Base-by-base conservation (phyloP, 1,140 invertebrate genomes). In the Latrodectus geometricus region DNA sequence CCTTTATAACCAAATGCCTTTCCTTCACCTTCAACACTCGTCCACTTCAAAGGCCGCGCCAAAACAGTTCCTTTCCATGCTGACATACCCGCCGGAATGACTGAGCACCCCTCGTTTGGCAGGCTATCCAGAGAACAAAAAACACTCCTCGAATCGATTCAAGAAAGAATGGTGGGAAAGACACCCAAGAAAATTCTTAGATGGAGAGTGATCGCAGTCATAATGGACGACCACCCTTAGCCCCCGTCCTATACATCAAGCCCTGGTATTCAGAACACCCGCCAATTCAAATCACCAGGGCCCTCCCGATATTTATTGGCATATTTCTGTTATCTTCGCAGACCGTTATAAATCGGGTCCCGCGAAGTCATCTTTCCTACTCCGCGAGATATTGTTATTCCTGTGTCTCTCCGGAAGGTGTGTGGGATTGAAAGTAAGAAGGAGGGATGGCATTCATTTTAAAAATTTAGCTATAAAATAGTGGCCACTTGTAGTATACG, bases 251-350 rank as follows among this genome's bases (percentile, higher is more conserved):
- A 83, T 83, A 75, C 81, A 83, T 83, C 81, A 83, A 50, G 56
- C 8, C 54, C 15, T 11, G 69, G 69, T 66, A 61, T 73, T 65
- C 80, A 49, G 48, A 56, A 61, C 70, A 56, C 70, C 81, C 17
- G 56, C 73, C 15, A 69, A 74, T 54, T 82, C 81, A 75, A 83
- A 83, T 83, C 83, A 77, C 83, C 70, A 50, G 83, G 49, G 8
- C 54, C 35, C 54, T 61, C 54, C 83, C 83, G 75, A 86, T 86
- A 86, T 86, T 86, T 86, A 86, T 86, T 86, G 83, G 83, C 83
- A 85, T 85, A 85, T 85, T 86, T 74, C 77, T 86, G 77, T 86
- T 74, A 74, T 74, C 83, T 50, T 75, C 74, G 52, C 73, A 48
- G 83, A 77, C 73, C 70, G 74, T 77, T 77, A 86, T 86, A 86